These are phyloP conservation scores for Nycteola revayana DNA, from an alignment of 2,888 invertebrate genomes.

Conservation along the genomic window DNA sequence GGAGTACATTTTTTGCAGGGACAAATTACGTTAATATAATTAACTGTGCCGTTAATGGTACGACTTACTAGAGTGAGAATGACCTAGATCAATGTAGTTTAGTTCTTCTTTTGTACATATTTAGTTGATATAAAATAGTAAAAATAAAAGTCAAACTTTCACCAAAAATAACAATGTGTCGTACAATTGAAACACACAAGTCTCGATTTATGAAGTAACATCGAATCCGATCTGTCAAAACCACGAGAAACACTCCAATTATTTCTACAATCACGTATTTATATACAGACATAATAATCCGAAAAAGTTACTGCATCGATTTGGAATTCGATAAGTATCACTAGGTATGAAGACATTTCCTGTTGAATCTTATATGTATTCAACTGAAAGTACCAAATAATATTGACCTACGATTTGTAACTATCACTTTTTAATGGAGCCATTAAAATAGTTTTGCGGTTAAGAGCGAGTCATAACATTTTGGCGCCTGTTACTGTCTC, in stretches of 20 bases:
- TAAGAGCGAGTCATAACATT: constrained; percentile 59
- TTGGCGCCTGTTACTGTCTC: constrained; percentile 56
- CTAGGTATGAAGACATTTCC: constrained; percentile 54
- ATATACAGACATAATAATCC: constrained; percentile 23
- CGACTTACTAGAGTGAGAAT: constrained; percentile 4
- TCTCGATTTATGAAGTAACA: constrained; percentile 6
- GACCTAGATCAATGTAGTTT: constrained; percentile 1
- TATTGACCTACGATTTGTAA: constrained; percentile 63
- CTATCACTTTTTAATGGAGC: constrained; percentile 76
- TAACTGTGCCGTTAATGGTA: neutral
- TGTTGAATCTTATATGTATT: constrained; percentile 41
- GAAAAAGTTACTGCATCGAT: constrained; percentile 32
- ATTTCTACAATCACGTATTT: constrained; percentile 12
- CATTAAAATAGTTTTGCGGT: constrained; percentile 74
- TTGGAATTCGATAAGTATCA: constrained; percentile 38
- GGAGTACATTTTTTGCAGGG: too few species aligned
- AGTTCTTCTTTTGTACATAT: constrained; percentile 8
- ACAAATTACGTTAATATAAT: neutral
- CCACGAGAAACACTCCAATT: constrained; percentile 14
- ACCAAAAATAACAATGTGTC: constrained; percentile 8
- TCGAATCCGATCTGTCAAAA: constrained; percentile 9
- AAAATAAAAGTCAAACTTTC: constrained; percentile 16
- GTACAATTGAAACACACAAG: constrained; percentile 5
- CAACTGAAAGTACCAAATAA: constrained; percentile 34
- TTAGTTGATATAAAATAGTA: constrained; percentile 1